Evolutionary conservation across 2,888 invertebrate genomes (phyloP).

Genomic region (Chalcosyrphus nemorum): DNA sequence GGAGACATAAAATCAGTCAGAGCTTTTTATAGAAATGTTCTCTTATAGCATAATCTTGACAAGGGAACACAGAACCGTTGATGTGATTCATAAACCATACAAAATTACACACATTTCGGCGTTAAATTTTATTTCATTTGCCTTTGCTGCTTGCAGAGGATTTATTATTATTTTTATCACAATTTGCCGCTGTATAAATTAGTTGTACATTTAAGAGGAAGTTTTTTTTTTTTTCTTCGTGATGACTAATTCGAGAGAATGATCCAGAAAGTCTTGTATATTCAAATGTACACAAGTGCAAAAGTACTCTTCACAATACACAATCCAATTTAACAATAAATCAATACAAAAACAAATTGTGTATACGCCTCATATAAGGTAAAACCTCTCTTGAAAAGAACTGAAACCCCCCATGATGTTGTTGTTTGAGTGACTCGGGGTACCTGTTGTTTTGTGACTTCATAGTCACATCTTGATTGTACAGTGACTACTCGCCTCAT

Average conservation of each 20-base stretch:
- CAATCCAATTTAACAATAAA: constrained; percentile 24
- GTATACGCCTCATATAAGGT: neutral
- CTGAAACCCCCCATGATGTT: neutral
- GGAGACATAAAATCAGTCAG: constrained; percentile 11
- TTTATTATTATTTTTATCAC: constrained; percentile 1
- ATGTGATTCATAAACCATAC: constrained; percentile 24
- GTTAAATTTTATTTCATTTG: neutral
- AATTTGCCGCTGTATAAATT: neutral
- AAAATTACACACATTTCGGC: constrained; percentile 18
- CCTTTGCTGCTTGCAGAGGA: neutral
- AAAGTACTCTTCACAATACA: neutral
- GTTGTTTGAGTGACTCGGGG: neutral
- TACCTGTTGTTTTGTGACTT: constrained; percentile 26
- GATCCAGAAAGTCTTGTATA: neutral
- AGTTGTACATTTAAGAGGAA: neutral
- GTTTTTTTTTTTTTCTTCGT: too few relatives aligned
- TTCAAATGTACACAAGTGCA: neutral
- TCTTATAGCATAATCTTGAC: constrained; percentile 39
- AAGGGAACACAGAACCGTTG: neutral
- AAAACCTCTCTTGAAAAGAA: constrained; percentile 27
- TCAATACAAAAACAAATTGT: constrained; percentile 17
- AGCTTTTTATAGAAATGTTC: constrained; percentile 49
- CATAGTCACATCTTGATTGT: too few relatives aligned
- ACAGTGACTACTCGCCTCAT: neutral
- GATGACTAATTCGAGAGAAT: neutral